Percentiles rank a stretch among this genome's conserved stretches.
phyloP scores from a whole-genome alignment of 2,888 invertebrate genomes.

The Fissipunctia ypsillon region DNA sequence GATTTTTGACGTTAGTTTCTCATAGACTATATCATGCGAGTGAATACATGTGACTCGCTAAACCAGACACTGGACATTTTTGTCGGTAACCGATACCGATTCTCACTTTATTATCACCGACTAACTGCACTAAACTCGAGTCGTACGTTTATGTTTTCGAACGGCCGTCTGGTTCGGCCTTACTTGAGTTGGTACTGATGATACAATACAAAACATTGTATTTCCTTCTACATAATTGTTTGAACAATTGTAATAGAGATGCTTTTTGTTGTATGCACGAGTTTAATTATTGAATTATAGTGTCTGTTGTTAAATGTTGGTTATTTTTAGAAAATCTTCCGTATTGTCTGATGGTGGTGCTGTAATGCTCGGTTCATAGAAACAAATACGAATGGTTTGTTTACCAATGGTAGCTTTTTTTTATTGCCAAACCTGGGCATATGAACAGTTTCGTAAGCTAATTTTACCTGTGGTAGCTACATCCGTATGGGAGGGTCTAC shows the following conservation, averaged over 20 bases:
- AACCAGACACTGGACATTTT: neutral
- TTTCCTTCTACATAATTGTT: conserved; percentile 48
- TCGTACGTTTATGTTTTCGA: neutral
- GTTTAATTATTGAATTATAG: conserved; percentile 31
- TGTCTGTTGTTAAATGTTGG: conserved; percentile 18
- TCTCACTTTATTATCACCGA: neutral
- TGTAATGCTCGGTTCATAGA: too few species aligned
- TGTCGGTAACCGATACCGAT: neutral
- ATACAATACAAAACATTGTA: conserved; percentile 41
- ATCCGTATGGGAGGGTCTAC: too few species aligned
- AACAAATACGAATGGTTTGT: too few species aligned
- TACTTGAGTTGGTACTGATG: conserved; percentile 31
- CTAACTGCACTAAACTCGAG: neutral
- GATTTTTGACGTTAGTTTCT: neutral
- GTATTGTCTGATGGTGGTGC: conserved; percentile 2
- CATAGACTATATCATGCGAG: too few species aligned
- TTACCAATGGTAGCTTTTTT: too few species aligned
- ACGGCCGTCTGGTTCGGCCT: conserved; percentile 19
- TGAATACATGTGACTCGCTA: too few species aligned
- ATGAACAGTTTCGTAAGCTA: too few species aligned
- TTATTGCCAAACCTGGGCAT: too few species aligned
- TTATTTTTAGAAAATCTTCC: conserved; percentile 29
- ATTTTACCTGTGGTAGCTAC: too few species aligned
- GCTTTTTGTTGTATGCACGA: conserved; percentile 29
- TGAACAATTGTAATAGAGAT: conserved; percentile 26